A percentile compares a stretch with the other conserved stretches of the same genome.
phyloP scores from a whole-genome alignment of 1,140 invertebrate species.

The Drosophila yakuba region DNA sequence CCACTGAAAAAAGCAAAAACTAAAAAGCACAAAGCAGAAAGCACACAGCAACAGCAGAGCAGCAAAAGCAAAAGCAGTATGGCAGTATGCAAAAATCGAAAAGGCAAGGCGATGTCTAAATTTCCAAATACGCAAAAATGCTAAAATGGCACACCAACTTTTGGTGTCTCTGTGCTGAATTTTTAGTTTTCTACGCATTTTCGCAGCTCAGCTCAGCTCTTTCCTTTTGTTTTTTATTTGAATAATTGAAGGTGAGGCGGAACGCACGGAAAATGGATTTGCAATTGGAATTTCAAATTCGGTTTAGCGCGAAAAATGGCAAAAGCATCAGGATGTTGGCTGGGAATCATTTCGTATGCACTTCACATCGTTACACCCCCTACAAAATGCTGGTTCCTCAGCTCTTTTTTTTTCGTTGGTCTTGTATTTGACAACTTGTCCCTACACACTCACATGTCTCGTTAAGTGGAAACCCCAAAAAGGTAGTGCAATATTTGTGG shows the following conservation, averaged over 20 bases:
- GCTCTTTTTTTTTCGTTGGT: constrained; percentile 5
- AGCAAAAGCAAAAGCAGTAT: constrained; percentile 27
- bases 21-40: constrained; percentile 32
- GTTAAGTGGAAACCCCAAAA: not conserved
- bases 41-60: constrained; percentile 13
- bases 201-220: not conserved
- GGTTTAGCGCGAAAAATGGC: constrained; percentile 1
- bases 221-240: constrained; percentile 25
- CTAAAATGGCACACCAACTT: constrained; percentile 60
- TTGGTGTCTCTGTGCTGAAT: constrained; percentile 35
- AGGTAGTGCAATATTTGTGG: constrained; percentile 2
- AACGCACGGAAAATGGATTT: constrained; percentile 44
- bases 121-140: constrained; percentile 77
- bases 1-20: constrained; percentile 13
- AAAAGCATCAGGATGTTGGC: constrained; percentile 8
- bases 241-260: constrained; percentile 56
- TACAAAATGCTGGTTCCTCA: not conserved
- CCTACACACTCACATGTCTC: not conserved
- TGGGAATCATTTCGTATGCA: constrained; percentile 36
- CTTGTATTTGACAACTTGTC: constrained; percentile 6
- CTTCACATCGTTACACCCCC: constrained; percentile 12
- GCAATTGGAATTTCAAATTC: constrained; percentile 40
- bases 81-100: constrained; percentile 49
- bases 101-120: constrained; percentile 56
- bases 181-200: constrained; percentile 14